Conservation (phyloP, 2,888 invertebrate species). For the Leptinotarsa haldemani region DNA sequence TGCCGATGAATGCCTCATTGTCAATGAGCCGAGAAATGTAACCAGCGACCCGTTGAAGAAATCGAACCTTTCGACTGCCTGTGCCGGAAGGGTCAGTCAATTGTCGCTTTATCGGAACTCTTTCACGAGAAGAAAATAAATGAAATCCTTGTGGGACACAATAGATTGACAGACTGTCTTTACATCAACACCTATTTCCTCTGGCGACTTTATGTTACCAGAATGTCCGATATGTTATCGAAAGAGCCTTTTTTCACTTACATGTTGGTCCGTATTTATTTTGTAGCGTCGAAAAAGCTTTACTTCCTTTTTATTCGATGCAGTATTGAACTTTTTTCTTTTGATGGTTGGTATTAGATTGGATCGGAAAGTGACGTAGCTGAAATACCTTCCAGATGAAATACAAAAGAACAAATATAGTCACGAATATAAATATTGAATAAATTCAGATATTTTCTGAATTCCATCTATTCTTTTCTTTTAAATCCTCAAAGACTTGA, state of each 20-base stretch:
- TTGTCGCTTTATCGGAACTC: conserved; percentile 56
- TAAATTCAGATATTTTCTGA: not conserved
- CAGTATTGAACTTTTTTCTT: conserved; percentile 35
- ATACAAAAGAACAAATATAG: not conserved
- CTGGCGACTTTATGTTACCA: conserved; percentile 39
- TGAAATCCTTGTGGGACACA: conserved; percentile 57
- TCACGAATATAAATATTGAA: not conserved
- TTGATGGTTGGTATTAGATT: conserved; percentile 14
- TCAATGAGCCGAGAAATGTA: conserved; percentile 24
- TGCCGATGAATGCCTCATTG: conserved; percentile 17
- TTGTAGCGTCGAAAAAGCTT: conserved; percentile 33
- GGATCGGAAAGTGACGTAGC: conserved; percentile 9
- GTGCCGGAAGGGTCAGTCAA: conserved; percentile 54
- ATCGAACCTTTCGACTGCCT: conserved; percentile 48
- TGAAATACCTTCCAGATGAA: not conserved
- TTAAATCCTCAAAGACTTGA: no score
- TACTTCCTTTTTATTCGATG: conserved; percentile 31
- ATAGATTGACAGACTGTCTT: conserved; percentile 55
- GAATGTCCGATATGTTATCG: conserved; percentile 45
- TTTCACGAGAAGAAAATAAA: conserved; percentile 55
- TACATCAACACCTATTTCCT: conserved; percentile 49
- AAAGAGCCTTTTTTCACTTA: conserved; percentile 39
- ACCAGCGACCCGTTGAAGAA: conserved; percentile 50
- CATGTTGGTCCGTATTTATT: conserved; percentile 42
- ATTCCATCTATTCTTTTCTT: no score